Base-by-base conservation (phyloP, 2,797 vertebrate species). In the Phyllotis vaccarum region DNA sequence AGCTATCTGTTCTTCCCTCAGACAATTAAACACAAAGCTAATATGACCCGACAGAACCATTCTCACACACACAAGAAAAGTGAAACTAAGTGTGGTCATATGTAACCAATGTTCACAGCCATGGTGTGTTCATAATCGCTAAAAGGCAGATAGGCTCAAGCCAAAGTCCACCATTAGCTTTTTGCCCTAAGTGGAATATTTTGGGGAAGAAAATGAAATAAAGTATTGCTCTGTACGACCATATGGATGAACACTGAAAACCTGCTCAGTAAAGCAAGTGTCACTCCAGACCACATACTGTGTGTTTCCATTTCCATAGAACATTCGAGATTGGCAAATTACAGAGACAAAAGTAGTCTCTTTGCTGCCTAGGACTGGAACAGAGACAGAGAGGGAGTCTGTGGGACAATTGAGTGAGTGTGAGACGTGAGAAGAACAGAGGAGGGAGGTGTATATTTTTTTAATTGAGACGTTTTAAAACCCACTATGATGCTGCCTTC, bases 351-450 rank as follows among this genome's bases (percentile, higher is more conserved):
- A 62, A 93, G 46, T 37, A 37, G 68, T 31, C 76, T 76, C 75
- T 78, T 21, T 17, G 46, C 21, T 83, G 29, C 13, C 29, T 52
- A 89, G 75, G 3, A 4, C 6, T 54, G 24, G 62, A 46, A 56
- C 24, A 66, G 3, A 21, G 24, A 3, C 6, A 12, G 3, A 10
- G 2, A 40, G 14, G 17, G 10, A 40, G 8, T 2, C 27, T 66
- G 5, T 37, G 9, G 6, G 13, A 14, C 72, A 14, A 46, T 68
- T 62, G 9, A n/a, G 9, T 43, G n/a, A 34, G 31, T 11, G 70
- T 5, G 1, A 0, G 2, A 12, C 5, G 3, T n/a, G 31, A 11
- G 12, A 46, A 8, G 21, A 22, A 64, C 6, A 1, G 1, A 3
- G 29, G 7, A 5, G 29, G 22, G 22, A 11, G 21, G 49, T 8